Conservation (phyloP, 2,113 vertebrate genomes). For the Chrysochloris asiatica region DNA sequence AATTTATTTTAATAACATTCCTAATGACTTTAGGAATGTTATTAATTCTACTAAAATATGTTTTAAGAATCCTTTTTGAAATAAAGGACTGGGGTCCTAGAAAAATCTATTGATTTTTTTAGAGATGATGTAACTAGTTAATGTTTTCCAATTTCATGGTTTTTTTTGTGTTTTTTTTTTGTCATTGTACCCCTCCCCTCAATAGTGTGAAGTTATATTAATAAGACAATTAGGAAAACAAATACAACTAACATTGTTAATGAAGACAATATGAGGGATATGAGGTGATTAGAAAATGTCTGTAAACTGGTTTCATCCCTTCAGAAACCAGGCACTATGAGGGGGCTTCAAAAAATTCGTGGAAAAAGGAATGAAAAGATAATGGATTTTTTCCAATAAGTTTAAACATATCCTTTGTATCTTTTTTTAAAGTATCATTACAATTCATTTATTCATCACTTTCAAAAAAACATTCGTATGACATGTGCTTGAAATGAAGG, state of each 20-base stretch:
- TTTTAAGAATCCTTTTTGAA: neutral
- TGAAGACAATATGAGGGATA: neutral
- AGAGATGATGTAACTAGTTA: neutral
- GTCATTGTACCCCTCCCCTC: neutral
- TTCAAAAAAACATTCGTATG: neutral
- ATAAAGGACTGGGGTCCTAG: neutral
- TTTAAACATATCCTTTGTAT: no score
- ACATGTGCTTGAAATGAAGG: neutral
- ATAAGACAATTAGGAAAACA: neutral
- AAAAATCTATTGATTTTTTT: neutral
- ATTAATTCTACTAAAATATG: neutral
- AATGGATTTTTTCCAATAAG: no score
- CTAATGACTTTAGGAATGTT: neutral
- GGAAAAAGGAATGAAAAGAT: no score
- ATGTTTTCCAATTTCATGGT: neutral
- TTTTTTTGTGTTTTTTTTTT: no score
- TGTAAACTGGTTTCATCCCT: neutral
- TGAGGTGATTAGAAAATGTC: neutral
- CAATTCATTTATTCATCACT: neutral
- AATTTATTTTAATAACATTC: no score
- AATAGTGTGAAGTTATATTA: neutral
- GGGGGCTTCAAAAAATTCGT: no score
- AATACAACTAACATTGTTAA: neutral
- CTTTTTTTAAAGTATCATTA: neutral
- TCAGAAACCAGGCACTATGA: neutral